A percentile compares a stretch with the other conserved stretches of the same genome.
Evolutionary conservation across 1,140 invertebrate species (phyloP).

Genomic region (Paralvinella palmiformis): DNA sequence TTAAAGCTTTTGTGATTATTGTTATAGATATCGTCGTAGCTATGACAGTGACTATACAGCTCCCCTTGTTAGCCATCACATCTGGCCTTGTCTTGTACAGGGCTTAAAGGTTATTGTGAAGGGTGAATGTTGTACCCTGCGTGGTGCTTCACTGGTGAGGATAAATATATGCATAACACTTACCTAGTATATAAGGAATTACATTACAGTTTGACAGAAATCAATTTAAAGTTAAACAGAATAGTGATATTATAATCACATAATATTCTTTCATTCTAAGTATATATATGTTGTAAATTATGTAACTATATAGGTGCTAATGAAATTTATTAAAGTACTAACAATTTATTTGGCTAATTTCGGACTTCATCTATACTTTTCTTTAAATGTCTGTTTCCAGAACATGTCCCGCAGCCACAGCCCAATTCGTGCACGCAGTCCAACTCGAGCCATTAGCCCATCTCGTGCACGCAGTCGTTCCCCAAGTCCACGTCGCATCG

Average conservation of each 20-base stretch:
- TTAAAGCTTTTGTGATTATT: background rate
- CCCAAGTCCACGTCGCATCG: conserved; percentile 6
- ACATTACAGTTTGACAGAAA: background rate
- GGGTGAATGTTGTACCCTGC: conserved; percentile 41
- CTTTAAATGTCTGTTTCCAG: too few relatives aligned
- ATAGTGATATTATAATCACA: background rate
- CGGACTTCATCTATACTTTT: too few relatives aligned
- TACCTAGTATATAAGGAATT: background rate
- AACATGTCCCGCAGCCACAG: background rate
- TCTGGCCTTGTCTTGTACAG: conserved; percentile 48
- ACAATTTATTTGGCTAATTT: background rate
- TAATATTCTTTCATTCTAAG: background rate
- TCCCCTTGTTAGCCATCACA: conserved; percentile 47
- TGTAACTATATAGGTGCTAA: background rate
- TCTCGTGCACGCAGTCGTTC: conserved; percentile 4
- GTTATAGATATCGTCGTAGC: conserved; percentile 46
- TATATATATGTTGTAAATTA: background rate
- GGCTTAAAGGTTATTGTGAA: conserved; percentile 39
- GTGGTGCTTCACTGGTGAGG: conserved; percentile 8
- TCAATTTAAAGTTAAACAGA: background rate
- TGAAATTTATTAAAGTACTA: background rate
- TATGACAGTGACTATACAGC: conserved; percentile 50
- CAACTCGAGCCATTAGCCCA: background rate
- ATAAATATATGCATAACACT: too few relatives aligned
- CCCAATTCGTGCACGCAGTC: background rate